phyloP scores from a whole-genome alignment of 2,797 vertebrate genomes.

The Pseudopleuronectes americanus region DNA sequence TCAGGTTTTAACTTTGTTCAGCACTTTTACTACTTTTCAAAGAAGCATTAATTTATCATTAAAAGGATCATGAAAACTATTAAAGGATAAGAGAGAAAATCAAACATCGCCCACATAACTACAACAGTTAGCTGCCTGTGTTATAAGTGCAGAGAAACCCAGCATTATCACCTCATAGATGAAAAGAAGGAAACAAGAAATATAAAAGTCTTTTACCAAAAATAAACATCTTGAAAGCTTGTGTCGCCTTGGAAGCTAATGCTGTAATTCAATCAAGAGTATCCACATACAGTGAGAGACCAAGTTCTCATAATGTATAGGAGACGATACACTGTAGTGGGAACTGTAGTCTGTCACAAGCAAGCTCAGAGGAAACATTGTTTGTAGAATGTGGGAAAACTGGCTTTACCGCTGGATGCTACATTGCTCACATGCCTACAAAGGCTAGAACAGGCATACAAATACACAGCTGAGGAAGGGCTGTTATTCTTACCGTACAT shows the following conservation, averaged over 20 bases:
- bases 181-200: conserved; percentile 7
- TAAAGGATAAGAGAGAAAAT: not conserved
- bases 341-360: conserved; percentile 29
- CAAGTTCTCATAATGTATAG: conserved; percentile 28
- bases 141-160: conserved; percentile 7
- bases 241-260: conserved; percentile 14
- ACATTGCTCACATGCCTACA: conserved; percentile 51
- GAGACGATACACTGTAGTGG: conserved; percentile 23
- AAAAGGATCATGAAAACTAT: not conserved
- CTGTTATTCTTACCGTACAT: conserved; percentile 86
- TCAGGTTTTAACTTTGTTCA: conserved; percentile 1
- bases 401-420: conserved; percentile 35
- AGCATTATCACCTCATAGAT: not conserved
- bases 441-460: conserved; percentile 16
- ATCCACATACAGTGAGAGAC: conserved; percentile 35
- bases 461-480: conserved; percentile 10
- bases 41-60: not conserved
- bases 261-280: conserved; percentile 20
- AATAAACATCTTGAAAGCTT: conserved; percentile 63
- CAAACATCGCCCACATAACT: not conserved
- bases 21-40: not conserved
- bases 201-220: conserved; percentile 58
- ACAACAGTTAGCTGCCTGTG: conserved; percentile 8
- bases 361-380: conserved; percentile 27
- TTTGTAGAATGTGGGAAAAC: conserved; percentile 74